Evolutionary conservation across 2,113 vertebrate genomes (phyloP).

Genomic region (Pardalotus punctatus): DNA sequence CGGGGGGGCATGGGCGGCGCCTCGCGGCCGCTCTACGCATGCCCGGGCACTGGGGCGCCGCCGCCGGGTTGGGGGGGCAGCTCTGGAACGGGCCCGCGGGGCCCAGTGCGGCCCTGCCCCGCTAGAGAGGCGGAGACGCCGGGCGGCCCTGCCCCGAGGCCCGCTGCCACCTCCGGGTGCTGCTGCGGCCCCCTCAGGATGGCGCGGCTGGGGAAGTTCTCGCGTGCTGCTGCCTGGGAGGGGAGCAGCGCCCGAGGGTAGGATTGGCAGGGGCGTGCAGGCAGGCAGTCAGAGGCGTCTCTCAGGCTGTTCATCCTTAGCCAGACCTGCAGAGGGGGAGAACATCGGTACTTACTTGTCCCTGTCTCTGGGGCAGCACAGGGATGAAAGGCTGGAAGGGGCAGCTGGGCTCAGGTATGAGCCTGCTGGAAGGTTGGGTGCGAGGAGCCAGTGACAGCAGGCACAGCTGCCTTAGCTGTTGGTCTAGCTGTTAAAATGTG

Average conservation of each 20-base stretch:
- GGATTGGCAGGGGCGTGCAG: neutral
- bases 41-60: rapidly evolving
- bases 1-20: neutral
- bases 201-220: neutral
- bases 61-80: no score
- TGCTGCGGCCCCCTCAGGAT: neutral
- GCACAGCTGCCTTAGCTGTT: neutral
- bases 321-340: rapidly evolving
- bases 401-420: neutral
- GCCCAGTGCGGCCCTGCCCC: rapidly evolving
- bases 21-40: rapidly evolving
- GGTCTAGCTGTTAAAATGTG: rapidly evolving
- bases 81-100: rapidly evolving
- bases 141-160: neutral
- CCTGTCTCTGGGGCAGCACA: rapidly evolving
- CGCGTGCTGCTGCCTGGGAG: no score
- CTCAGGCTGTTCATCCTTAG: no score
- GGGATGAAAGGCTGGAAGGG: neutral
- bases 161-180: rapidly evolving
- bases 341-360: rapidly evolving
- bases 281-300: rapidly evolving
- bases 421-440: neutral
- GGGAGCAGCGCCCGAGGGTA: neutral
- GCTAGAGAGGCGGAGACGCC: rapidly evolving
- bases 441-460: neutral